Base-by-base conservation (phyloP, 2,113 vertebrate genomes). In the Oreochromis aureus region DNA sequence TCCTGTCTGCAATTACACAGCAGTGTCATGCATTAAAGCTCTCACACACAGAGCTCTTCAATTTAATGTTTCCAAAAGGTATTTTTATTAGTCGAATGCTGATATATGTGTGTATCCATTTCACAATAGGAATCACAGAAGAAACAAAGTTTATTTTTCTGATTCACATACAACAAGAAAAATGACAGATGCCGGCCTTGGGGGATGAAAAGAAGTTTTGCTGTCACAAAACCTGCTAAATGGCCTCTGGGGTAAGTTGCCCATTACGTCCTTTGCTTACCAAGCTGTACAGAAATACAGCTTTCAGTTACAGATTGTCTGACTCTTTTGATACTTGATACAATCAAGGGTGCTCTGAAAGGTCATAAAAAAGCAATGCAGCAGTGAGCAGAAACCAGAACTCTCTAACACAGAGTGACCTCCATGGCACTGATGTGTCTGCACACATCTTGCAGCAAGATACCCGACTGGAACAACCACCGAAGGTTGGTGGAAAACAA, bases 311-410 rank as follows among this genome's bases (percentile, higher is more conserved):
- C 66, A 93, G 81, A 92, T 81, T 4, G 69, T 86, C 80, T 61
- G 83, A 90, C 80, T 86, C 81, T 71, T 80, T 92, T 71, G 89
- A 92, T 89, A 94, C 87, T 79, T 93, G 89, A 94, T 94, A 87
- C 81, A 73, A 91, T 89, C 87, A 87, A 56, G 80, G 30, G n/a
- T 24, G 19, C 58, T 76, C 58, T 85, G 80, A 84, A 88, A 69
- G 81, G 51, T 83, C 71, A 83, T 86, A 92, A 89, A 89, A 69
- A 89, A 82, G 82, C 58, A 81, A 84, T 32, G 82, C 88, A 39
- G 80, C 18, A 24, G 82, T 61, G 85, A 73, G 82, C 69, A 73
- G 69, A 88, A 90, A 90, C 81, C 82, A 93, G 84, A 80, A 86
- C 86, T 83, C 87, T 86, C 39, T 32, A 63, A 79, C 86, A 82